Evolutionary conservation across 2,888 invertebrate species (phyloP).

Genomic region (Drosophila emarginata): DNA sequence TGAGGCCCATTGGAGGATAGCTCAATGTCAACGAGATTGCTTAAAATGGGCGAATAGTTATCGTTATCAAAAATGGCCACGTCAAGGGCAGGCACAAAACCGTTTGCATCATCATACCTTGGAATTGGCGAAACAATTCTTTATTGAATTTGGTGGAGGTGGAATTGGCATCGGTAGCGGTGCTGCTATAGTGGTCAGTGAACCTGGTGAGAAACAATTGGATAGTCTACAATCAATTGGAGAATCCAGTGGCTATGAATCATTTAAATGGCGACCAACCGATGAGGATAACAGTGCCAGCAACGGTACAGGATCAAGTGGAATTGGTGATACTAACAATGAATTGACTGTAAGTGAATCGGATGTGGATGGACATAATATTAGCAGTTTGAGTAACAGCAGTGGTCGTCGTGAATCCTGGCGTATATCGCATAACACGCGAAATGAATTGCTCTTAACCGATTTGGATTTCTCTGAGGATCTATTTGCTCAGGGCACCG

Average conservation of each 20-base stretch:
- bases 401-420: slow-evolving; percentile 67
- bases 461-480: slow-evolving; percentile 83
- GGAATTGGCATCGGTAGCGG: not conserved
- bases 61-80: slow-evolving; percentile 84
- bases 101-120: slow-evolving; percentile 71
- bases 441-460: slow-evolving; percentile 77
- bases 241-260: slow-evolving; percentile 90
- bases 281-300: slow-evolving; percentile 82
- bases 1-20: slow-evolving; percentile 91
- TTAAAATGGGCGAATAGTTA: slow-evolving; percentile 91
- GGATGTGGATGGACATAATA: slow-evolving; percentile 74
- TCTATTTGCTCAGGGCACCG: slow-evolving; percentile 82
- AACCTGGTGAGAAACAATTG: slow-evolving; percentile 78
- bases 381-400: slow-evolving; percentile 45
- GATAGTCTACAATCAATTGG: slow-evolving; percentile 88
- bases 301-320: slow-evolving; percentile 44
- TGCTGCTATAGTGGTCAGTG: slow-evolving; percentile 37
- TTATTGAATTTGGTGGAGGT: slow-evolving; percentile 74
- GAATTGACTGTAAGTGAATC: slow-evolving; percentile 49
- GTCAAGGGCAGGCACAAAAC: slow-evolving; percentile 55
- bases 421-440: slow-evolving; percentile 78
- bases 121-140: slow-evolving; percentile 81
- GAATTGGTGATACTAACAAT: not conserved
- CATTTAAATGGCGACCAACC: slow-evolving; percentile 85
- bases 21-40: slow-evolving; percentile 89